Evolutionary conservation across 1,140 invertebrate species (phyloP), one percentile per base, ranked within the genome.

Genomic region (Drosophila nigromelanica): DNA sequence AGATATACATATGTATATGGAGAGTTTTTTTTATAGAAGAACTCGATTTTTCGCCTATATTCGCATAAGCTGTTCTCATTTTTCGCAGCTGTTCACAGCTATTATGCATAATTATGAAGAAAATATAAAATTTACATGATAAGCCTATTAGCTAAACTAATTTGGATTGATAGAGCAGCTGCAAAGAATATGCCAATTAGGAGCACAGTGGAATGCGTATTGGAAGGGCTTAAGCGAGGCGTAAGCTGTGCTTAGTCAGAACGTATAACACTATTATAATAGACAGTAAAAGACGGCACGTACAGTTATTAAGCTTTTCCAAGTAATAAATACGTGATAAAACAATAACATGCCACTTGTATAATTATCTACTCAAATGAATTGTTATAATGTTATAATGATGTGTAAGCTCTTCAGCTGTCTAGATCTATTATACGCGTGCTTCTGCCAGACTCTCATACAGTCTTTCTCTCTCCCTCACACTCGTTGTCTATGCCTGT

Each of bases 331-430:
- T 52, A 67, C 54, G 62, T 52, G 54, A 72, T 67, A 58, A 68
- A 79, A 76, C 76, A 76, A 72, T 72, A 72, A 66, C 39, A 72
- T 67, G 40, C 69, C 69, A 72, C 78, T 87, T 58, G 62, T 74
- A 75, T 66, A 63, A 37, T 62, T 73, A 45, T 62, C 74, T 75
- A 50, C 63, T 67, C 37, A 58, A 76, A 72, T 76, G 69, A 72
- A 73, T 86, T 78, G 76, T 86, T 72, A 82, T 82, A 59, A 82
- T 75, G 75, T 70, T 67, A 72, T 82, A 82, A 86, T 75, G 78
- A 87, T 86, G 82, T 86, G 81, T 70, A 73, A 73, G 70, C 70
- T 68, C 70, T 85, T 76, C 77, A 76, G 52, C 24, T 62, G 50
- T 62, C 59, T 40, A 27, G 50, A 27, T 52, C 50, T 52, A 52